Conservation (phyloP, 2,113 vertebrate genomes). For the Tachycineta bicolor region DNA sequence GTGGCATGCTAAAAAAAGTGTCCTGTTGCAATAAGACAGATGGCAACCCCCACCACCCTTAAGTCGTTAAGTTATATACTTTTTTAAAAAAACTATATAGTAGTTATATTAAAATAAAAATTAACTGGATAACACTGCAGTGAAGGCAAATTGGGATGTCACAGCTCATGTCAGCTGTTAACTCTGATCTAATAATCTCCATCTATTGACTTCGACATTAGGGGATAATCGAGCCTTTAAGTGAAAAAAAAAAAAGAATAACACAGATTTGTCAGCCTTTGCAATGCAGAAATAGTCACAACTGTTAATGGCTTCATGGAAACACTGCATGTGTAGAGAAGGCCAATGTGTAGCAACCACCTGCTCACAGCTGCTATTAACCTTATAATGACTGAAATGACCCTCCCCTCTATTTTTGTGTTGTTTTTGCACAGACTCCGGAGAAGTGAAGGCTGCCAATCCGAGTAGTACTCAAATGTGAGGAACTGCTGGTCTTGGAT, state of each 20-base stretch:
- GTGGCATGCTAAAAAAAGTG: neutral
- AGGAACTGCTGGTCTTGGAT: slow-evolving; percentile 85
- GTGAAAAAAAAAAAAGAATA: neutral
- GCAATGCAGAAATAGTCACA: slow-evolving; percentile 69
- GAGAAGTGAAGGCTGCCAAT: slow-evolving; percentile 91
- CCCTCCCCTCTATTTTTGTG: slow-evolving; percentile 77
- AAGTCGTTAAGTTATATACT: slow-evolving; percentile 76
- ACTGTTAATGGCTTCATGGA: slow-evolving; percentile 72
- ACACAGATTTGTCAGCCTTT: slow-evolving; percentile 61
- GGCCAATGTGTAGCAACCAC: slow-evolving; percentile 75
- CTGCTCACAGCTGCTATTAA: slow-evolving; percentile 82
- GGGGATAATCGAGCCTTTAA: slow-evolving; percentile 62
- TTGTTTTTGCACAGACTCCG: slow-evolving; percentile 88
- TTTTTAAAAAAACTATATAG: slow-evolving; percentile 29
- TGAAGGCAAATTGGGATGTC: slow-evolving; percentile 70
- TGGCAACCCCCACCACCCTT: slow-evolving; percentile 60
- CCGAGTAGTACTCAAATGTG: slow-evolving; percentile 84
- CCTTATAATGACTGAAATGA: slow-evolving; percentile 76
- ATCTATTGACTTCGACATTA: slow-evolving; percentile 49
- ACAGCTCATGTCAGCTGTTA: slow-evolving; percentile 63
- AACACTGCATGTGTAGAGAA: slow-evolving; percentile 76
- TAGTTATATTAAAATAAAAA: slow-evolving; percentile 65
- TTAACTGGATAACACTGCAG: slow-evolving; percentile 79
- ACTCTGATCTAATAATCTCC: slow-evolving; percentile 66
- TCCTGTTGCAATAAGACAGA: slow-evolving; percentile 44